Evolutionary conservation across 2,888 invertebrate species (phyloP).

Genomic region (Bursaphelenchus okinawaensis): DNA sequence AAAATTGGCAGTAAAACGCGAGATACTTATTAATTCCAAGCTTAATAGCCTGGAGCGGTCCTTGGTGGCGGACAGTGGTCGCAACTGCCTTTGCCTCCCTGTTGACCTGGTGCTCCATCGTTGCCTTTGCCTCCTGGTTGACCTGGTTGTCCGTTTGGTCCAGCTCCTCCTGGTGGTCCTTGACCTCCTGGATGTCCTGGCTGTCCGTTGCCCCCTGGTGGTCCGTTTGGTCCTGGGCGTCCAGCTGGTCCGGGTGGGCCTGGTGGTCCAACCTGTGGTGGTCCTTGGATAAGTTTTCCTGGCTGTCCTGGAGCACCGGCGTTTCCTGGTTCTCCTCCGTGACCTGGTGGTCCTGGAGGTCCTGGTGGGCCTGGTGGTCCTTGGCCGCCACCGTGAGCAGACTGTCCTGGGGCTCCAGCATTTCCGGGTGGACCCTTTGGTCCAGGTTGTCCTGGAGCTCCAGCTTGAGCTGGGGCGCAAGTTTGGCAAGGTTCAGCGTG

Average conservation of each 20-base stretch:
- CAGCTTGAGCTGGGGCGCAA: constrained; percentile 36
- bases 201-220: not conserved
- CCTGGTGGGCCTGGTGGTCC: constrained; percentile 24
- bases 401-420: constrained; percentile 31
- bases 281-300: constrained; percentile 10
- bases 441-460: constrained; percentile 36
- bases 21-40: not conserved
- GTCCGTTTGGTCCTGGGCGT: not conserved
- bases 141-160: constrained; percentile 14
- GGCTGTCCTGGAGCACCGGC: constrained; percentile 18
- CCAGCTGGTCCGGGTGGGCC: not conserved
- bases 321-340: constrained; percentile 9
- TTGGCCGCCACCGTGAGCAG: constrained; percentile 31
- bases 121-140: constrained; percentile 14
- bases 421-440: constrained; percentile 34
- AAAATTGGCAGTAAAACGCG: not conserved
- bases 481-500: constrained; percentile 40
- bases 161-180: constrained; percentile 58
- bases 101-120: constrained; percentile 13
- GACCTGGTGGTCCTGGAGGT: constrained; percentile 17
- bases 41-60: constrained; percentile 23
- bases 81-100: constrained; percentile 14
- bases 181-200: constrained; percentile 56
- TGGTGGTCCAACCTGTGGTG: constrained; percentile 11
- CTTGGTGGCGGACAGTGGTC: constrained; percentile 23